Base-by-base conservation (phyloP, 1,140 invertebrate species). In the Leucophenga varia region DNA sequence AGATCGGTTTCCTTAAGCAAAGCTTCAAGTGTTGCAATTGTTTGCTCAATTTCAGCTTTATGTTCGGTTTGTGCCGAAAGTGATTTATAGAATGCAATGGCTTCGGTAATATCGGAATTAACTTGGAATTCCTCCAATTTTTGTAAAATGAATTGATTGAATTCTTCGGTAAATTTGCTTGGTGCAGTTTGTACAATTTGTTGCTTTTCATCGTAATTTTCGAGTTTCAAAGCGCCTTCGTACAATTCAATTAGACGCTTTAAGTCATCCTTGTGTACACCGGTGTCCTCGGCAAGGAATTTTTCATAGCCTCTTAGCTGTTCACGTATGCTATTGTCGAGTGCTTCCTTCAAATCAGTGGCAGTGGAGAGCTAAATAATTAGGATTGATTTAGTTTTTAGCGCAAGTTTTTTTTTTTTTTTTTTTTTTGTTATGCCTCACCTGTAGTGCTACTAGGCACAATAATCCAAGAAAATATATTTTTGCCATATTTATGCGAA, bases 1-100 rank as follows among this genome's bases (percentile, higher is more conserved):
- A 55, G 25, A 25, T 57, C 52, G 12, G 54, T 36, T 17, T 52
- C 36, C 12, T 54, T 43, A 19, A 51, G 41, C 13, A 60, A 37
- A 10, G 31, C 28, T n/a, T 52, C 52, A 1, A 63, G 52, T 3
- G 42, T 50, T 9, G 36, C 44, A 6, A 63, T 9, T 10, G 44
- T 20, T 22, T 59, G 50, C 12, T 57, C 55, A 31, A 57, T 43
- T 6, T 63, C 57, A 14, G 41, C 37, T 49, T 63, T 57, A 19
- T 40, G 35, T 16, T 49, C 49, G 16, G 13, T 25, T 9, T 36
- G 22, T 5, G 36, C 30, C 25, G 32, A 8, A 10, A 59, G 43
- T 8, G 32, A 38, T 34, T 57, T 63, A 19, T 63, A 63, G 47
- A 63, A 63, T 5, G 32, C 36, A 31, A 57, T 45, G 5, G 57